Percentiles rank a stretch among this genome's conserved stretches.
Evolutionary conservation across 1,140 invertebrate species (phyloP).

Genomic region (Zaprionus taronus): DNA sequence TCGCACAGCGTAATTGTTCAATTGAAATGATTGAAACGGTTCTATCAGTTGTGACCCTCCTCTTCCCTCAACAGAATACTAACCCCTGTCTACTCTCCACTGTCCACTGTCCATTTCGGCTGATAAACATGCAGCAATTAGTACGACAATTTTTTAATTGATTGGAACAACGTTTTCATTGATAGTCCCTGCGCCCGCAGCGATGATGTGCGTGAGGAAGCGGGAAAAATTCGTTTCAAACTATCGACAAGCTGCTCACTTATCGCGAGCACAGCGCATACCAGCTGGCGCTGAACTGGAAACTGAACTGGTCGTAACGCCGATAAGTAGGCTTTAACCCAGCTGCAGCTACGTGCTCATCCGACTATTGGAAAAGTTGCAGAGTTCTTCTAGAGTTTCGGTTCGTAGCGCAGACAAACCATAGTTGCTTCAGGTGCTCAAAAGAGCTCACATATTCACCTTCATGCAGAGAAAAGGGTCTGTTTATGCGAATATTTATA

Average conservation of each 20-base stretch:
- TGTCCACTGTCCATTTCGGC: not conserved
- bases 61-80: not conserved
- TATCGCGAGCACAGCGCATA: conserved; percentile 14
- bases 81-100: not conserved
- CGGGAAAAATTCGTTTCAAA: conserved; percentile 18
- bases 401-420: too few species aligned
- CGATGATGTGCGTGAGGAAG: conserved; percentile 49
- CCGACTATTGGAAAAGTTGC: not conserved
- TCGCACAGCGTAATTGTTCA: conserved; percentile 66
- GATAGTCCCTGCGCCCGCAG: conserved; percentile 29
- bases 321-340: conserved; percentile 46
- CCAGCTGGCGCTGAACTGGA: conserved; percentile 4
- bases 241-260: conserved; percentile 16
- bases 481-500: not conserved
- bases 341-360: conserved; percentile 33
- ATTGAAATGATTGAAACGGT: conserved; percentile 65
- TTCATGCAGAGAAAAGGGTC: not conserved
- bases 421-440: not conserved
- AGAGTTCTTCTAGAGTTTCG: not conserved
- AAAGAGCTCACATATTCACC: not conserved
- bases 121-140: conserved; percentile 70
- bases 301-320: conserved; percentile 25
- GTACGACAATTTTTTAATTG: conserved; percentile 71
- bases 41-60: conserved; percentile 25
- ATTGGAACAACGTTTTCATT: conserved; percentile 50